A percentile compares a stretch with the other conserved stretches of the same genome.
Conservation (phyloP, 2,797 vertebrate genomes). For the Phataginus tetradactyla region DNA sequence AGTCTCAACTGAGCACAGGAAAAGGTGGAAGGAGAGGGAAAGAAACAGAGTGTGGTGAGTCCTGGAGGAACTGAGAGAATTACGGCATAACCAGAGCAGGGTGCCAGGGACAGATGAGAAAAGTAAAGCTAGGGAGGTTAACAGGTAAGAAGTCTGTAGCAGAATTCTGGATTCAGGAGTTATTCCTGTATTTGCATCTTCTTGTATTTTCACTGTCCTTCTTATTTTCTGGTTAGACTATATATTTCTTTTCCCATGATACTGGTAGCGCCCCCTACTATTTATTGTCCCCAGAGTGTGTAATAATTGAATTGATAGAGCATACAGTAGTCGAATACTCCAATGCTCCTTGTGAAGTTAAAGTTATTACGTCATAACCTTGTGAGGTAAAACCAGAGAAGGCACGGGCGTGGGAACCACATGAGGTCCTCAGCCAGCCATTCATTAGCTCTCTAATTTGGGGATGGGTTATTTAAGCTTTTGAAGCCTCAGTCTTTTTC, state of each 20-base stretch:
- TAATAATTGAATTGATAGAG: not conserved
- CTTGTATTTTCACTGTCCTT: not conserved
- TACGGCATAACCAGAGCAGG: not conserved
- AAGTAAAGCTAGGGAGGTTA: not conserved
- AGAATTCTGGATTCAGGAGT: not conserved
- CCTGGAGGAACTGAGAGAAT: not conserved
- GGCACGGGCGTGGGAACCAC: not conserved
- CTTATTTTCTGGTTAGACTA: not conserved
- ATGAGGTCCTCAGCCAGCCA: not conserved
- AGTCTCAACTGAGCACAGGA: not conserved
- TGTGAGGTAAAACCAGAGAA: not conserved
- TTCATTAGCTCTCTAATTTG: not conserved
- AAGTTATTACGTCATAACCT: not conserved
- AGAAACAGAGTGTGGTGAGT: not conserved
- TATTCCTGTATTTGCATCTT: not conserved
- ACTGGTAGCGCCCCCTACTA: not conserved
- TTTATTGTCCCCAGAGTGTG: not conserved
- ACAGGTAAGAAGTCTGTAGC: not conserved
- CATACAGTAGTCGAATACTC: not conserved
- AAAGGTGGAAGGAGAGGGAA: not conserved
- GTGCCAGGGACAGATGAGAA: not conserved
- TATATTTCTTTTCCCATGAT: constrained; percentile 7
- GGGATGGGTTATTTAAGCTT: not conserved
- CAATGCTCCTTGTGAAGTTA: not conserved
- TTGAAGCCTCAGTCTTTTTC: not conserved